Evolutionary conservation across 2,113 vertebrate genomes (phyloP).

Genomic region (Aphelocoma coerulescens): DNA sequence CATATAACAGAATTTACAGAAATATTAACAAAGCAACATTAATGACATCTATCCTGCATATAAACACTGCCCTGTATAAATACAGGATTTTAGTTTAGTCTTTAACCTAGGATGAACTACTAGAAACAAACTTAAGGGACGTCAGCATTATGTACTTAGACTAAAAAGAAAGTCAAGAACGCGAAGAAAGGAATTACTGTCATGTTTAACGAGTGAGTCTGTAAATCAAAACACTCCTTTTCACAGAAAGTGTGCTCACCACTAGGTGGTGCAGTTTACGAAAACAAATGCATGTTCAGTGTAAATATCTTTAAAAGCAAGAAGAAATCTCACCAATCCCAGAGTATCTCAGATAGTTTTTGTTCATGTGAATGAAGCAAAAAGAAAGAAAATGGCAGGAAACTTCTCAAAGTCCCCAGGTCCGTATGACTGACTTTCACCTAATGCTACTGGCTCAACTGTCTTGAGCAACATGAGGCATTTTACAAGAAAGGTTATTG

Average conservation of each 20-base stretch:
- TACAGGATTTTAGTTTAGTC: background rate
- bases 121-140: background rate
- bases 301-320: background rate
- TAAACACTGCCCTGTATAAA: background rate
- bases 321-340: background rate
- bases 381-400: background rate
- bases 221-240: background rate
- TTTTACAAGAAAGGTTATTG: background rate
- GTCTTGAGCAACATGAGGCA: background rate
- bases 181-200: background rate
- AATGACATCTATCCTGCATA: background rate
- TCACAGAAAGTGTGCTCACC: background rate
- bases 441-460: background rate
- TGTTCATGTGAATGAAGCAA: background rate
- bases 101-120: background rate
- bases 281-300: background rate
- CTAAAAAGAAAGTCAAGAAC: background rate
- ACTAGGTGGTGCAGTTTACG: slow-evolving; percentile 21
- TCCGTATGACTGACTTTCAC: background rate
- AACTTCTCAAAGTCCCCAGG: background rate
- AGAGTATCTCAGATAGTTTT: background rate
- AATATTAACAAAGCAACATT: background rate
- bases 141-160: background rate
- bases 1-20: background rate
- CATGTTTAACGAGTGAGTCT: background rate